Evolutionary conservation across 2,797 vertebrate species (phyloP).

Genomic region (Antennarius maculatus): DNA sequence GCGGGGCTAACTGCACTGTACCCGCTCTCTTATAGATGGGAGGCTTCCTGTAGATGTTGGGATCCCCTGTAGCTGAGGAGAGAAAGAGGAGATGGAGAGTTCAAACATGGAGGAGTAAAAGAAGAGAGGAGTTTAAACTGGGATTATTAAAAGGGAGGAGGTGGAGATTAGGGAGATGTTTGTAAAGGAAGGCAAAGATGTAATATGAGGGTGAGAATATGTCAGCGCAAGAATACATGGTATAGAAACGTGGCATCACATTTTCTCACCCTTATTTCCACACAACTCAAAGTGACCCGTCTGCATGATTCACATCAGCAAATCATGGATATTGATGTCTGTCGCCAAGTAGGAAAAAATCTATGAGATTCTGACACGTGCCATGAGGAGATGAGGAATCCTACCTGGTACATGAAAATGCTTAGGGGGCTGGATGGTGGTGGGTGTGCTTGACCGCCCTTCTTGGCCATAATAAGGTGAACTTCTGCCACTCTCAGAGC

Average conservation of each 20-base stretch:
- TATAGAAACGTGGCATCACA: conserved; percentile 42
- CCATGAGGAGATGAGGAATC: conserved; percentile 67
- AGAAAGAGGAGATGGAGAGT: conserved; percentile 79
- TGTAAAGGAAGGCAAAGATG: conserved; percentile 31
- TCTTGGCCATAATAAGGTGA: conserved; percentile 98
- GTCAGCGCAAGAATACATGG: conserved; percentile 37
- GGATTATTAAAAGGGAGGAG: conserved; percentile 14
- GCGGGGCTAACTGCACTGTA: conserved; percentile 81
- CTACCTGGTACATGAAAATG: conserved; percentile 99
- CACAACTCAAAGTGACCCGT: conserved; percentile 25
- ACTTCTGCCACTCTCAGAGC: conserved; percentile 97
- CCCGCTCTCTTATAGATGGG: conserved; percentile 99
- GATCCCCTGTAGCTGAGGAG: conserved; percentile 91
- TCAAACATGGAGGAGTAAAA: conserved; percentile 64
- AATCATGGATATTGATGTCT: conserved; percentile 27
- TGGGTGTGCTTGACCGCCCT: conserved; percentile 93
- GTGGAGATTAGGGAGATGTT: conserved; percentile 12
- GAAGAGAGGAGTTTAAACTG: conserved; percentile 26
- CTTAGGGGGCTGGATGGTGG: conserved; percentile 97
- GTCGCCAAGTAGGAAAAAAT: conserved; percentile 5
- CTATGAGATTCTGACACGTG: conserved; percentile 34
- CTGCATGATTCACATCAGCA: conserved; percentile 34
- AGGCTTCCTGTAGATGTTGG: conserved; percentile 98
- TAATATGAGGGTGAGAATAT: conserved; percentile 36
- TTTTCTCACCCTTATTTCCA: conserved; percentile 38